Percentiles rank a stretch among this genome's conserved stretches.
These are phyloP conservation scores for Cyclophora punctaria DNA, from an alignment of 2,888 invertebrate species.

Conservation along the genomic window DNA sequence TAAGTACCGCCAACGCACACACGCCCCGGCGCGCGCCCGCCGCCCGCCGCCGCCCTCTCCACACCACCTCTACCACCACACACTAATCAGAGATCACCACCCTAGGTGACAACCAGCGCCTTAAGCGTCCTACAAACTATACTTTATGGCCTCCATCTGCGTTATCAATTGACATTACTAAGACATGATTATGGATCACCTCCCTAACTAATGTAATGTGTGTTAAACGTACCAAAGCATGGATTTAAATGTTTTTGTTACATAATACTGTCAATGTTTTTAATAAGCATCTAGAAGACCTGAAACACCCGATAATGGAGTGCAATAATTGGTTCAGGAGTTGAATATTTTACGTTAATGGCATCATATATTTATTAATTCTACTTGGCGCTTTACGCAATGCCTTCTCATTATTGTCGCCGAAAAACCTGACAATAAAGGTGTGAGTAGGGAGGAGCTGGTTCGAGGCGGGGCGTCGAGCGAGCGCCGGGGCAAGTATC, in stretches of 20 bases:
- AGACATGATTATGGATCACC: neutral
- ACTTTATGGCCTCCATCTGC: too few species aligned
- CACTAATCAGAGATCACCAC: slow-evolving; percentile 32
- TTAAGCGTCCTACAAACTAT: slow-evolving; percentile 16
- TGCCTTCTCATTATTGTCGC: slow-evolving; percentile 14
- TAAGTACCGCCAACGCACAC: slow-evolving; percentile 86
- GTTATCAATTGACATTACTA: too few species aligned
- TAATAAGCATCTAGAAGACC: too few species aligned
- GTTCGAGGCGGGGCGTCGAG: slow-evolving; percentile 44
- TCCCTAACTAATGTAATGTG: neutral
- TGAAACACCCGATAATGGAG: too few species aligned
- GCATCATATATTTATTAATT: slow-evolving; percentile 7
- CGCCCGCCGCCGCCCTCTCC: slow-evolving; percentile 35
- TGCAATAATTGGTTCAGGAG: too few species aligned
- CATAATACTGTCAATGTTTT: too few species aligned
- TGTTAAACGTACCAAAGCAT: too few species aligned
- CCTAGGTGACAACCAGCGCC: slow-evolving; percentile 25
- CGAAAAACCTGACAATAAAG: slow-evolving; percentile 10
- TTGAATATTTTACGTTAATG: too few species aligned
- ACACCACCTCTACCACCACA: slow-evolving; percentile 28
- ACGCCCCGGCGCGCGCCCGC: slow-evolving; percentile 64
- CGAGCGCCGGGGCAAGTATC: slow-evolving; percentile 61
- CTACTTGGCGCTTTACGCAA: slow-evolving; percentile 14
- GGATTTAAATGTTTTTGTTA: too few species aligned
- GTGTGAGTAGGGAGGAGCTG: slow-evolving; percentile 9